phyloP scores from a whole-genome alignment of 2,113 vertebrate genomes.

The Tichodroma muraria region DNA sequence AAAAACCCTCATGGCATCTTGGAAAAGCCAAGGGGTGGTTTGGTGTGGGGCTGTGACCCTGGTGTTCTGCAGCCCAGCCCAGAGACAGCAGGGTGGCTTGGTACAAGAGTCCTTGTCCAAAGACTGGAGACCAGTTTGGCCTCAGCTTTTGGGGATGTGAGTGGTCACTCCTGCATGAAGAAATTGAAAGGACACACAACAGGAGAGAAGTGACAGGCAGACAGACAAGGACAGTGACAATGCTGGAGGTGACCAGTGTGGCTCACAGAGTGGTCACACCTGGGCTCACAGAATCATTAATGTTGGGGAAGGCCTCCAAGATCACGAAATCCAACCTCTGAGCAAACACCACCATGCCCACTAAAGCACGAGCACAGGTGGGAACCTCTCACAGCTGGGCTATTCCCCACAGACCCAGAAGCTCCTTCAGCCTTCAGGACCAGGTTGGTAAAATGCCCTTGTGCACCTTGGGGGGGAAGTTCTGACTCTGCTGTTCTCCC shows the following conservation, averaged over 20 bases:
- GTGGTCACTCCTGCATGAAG: fast-evolving
- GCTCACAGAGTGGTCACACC: background rate
- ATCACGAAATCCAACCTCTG: background rate
- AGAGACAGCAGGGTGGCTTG: too few relatives aligned
- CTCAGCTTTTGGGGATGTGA: background rate
- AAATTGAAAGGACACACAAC: background rate
- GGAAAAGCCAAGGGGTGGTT: background rate
- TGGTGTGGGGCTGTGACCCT: background rate
- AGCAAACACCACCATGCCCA: background rate
- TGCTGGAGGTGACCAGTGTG: background rate
- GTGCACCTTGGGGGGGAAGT: fast-evolving
- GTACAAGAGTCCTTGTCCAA: too few relatives aligned
- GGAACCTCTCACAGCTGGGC: background rate
- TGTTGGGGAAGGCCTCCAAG: background rate
- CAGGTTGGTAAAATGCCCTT: fast-evolving
- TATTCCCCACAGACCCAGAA: background rate
- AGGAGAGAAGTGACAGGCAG: background rate
- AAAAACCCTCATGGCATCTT: background rate
- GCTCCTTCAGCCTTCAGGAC: background rate
- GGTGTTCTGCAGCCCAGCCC: background rate
- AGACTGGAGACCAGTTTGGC: background rate
- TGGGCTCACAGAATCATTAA: background rate
- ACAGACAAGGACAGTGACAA: fast-evolving
- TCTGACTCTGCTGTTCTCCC: background rate
- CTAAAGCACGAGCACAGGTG: fast-evolving